A percentile compares a stretch with the other conserved stretches of the same genome.
Conservation (phyloP, 92 coral and sea anemone species). For the Umimayanthus kanabou region DNA sequence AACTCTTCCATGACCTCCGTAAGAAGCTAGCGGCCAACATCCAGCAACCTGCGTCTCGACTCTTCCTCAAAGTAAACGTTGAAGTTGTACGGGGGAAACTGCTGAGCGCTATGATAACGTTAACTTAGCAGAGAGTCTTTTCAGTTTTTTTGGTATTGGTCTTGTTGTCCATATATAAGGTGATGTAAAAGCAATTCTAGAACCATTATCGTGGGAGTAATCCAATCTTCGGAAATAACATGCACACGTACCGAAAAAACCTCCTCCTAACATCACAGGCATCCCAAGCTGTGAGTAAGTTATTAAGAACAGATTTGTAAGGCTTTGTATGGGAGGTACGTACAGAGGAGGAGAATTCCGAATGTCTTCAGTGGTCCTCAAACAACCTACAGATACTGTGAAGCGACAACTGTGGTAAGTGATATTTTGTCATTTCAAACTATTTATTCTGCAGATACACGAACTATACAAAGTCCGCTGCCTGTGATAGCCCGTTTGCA, state of each 20-base stretch:
- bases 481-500: no score
- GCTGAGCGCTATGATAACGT: background rate
- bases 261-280: background rate
- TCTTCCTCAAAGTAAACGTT: no score
- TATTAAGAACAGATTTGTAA: no score
- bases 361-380: no score
- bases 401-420: no score
- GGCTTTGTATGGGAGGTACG: no score
- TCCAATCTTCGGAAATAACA: background rate
- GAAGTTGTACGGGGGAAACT: background rate
- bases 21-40: background rate
- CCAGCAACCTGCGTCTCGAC: background rate
- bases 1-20: conserved; percentile 11
- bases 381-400: no score
- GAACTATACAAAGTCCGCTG: no score
- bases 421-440: no score
- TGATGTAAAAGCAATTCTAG: background rate
- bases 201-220: background rate
- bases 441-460: no score
- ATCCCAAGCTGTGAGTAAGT: background rate
- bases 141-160: background rate
- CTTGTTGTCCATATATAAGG: background rate
- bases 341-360: no score
- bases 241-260: background rate
- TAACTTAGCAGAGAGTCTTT: background rate